phyloP scores from a whole-genome alignment of 2,888 invertebrate genomes.

The Tenthredo notha region DNA sequence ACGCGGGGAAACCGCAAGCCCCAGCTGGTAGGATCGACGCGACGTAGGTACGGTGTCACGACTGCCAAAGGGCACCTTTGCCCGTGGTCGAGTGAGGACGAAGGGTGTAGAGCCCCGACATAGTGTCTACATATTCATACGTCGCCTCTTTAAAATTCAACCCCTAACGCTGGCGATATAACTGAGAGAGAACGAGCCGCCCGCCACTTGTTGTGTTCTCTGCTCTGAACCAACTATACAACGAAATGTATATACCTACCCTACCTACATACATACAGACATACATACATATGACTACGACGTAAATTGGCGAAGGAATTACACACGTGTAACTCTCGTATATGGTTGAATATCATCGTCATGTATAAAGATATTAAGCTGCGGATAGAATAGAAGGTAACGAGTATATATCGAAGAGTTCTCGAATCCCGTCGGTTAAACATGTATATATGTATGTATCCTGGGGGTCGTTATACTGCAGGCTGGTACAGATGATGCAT shows the following conservation, averaged over 20 bases:
- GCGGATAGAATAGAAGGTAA: not conserved
- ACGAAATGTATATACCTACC: no score
- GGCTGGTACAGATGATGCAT: slow-evolving; percentile 72
- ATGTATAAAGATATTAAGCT: not conserved
- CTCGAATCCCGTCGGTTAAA: not conserved
- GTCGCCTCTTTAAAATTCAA: slow-evolving; percentile 50
- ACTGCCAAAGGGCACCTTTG: slow-evolving; percentile 31
- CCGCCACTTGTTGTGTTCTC: slow-evolving; percentile 38
- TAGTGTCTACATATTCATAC: slow-evolving; percentile 49
- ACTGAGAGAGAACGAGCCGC: slow-evolving; percentile 35
- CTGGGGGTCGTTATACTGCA: slow-evolving; percentile 41
- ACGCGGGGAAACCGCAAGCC: slow-evolving; percentile 10
- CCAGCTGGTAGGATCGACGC: slow-evolving; percentile 25
- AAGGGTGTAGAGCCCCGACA: slow-evolving; percentile 26
- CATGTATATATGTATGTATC: not conserved
- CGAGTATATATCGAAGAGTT: slow-evolving; percentile 1
- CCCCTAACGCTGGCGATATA: slow-evolving; percentile 11
- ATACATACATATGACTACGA: no score
- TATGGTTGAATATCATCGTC: no score
- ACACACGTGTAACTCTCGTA: no score
- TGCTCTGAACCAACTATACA: not conserved
- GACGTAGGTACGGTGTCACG: not conserved
- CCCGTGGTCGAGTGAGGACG: slow-evolving; percentile 28
- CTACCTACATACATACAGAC: no score
- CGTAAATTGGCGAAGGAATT: not conserved